These are phyloP conservation scores for Lysandra bellargus DNA, from an alignment of 2,888 invertebrate species.

Conservation along the genomic window DNA sequence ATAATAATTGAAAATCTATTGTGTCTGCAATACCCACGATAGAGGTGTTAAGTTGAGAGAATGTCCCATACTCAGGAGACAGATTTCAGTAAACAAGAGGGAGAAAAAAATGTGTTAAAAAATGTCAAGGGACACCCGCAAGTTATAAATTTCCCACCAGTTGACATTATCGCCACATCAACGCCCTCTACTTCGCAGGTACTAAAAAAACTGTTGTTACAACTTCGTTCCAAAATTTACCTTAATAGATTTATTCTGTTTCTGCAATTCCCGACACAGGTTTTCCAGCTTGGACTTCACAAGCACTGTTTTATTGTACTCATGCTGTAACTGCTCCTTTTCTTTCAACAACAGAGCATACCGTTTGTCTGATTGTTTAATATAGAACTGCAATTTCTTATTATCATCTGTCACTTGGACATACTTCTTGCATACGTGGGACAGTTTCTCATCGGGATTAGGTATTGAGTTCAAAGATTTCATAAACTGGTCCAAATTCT, in stretches of 20 bases:
- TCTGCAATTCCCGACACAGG: slow-evolving; percentile 94
- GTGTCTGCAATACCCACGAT: too few species aligned
- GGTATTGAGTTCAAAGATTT: slow-evolving; percentile 80
- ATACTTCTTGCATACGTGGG: slow-evolving; percentile 87
- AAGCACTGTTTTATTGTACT: slow-evolving; percentile 90
- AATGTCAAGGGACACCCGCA: too few species aligned
- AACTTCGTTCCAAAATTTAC: slow-evolving; percentile 59
- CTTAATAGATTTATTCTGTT: slow-evolving; percentile 94
- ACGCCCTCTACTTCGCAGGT: too few species aligned
- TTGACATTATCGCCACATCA: too few species aligned
- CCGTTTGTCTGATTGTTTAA: slow-evolving; percentile 83
- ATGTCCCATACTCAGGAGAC: too few species aligned
- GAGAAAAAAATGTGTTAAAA: too few species aligned
- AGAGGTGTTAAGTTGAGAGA: too few species aligned
- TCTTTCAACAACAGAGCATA: slow-evolving; percentile 83
- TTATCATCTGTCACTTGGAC: slow-evolving; percentile 88
- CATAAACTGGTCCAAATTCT: slow-evolving; percentile 84
- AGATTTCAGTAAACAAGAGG: too few species aligned
- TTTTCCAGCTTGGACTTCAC: slow-evolving; percentile 92
- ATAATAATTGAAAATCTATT: too few species aligned
- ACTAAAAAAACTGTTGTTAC: too few species aligned
- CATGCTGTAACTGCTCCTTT: slow-evolving; percentile 90
- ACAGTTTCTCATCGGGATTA: slow-evolving; percentile 85
- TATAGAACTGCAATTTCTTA: slow-evolving; percentile 78
- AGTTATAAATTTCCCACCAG: too few species aligned